phyloP scores from a whole-genome alignment of 2,797 vertebrate genomes.

The Sebastes steindachneri region DNA sequence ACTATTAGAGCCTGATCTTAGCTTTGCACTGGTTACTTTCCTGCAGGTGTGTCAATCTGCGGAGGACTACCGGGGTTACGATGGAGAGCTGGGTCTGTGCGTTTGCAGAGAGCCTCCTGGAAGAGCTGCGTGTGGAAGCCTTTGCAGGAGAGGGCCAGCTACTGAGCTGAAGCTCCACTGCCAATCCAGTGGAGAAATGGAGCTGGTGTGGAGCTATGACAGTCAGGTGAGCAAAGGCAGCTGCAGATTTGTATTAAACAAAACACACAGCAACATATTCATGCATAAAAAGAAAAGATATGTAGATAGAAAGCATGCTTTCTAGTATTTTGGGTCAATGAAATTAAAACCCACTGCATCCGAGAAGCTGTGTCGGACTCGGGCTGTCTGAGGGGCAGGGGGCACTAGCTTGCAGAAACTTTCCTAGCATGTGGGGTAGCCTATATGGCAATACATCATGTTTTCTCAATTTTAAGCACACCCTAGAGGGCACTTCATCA shows the following conservation, averaged over 20 bases:
- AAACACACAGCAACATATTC: background rate
- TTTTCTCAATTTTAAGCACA: no score
- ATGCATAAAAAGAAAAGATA: background rate
- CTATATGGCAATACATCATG: no score
- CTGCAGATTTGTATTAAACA: background rate
- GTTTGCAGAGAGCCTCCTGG: constrained; percentile 79
- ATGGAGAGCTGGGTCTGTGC: constrained; percentile 88
- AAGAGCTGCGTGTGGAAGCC: constrained; percentile 74
- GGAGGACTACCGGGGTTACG: constrained; percentile 83
- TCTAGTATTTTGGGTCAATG: background rate
- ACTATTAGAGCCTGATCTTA: background rate
- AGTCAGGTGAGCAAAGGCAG: constrained; percentile 61
- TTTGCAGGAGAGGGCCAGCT: constrained; percentile 70
- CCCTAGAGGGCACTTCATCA: no score
- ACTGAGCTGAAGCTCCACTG: constrained; percentile 74
- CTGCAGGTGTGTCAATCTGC: constrained; percentile 86
- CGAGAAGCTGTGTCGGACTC: background rate
- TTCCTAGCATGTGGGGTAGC: no score
- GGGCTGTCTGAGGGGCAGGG: no score
- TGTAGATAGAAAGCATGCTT: background rate
- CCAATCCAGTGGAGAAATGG: constrained; percentile 69
- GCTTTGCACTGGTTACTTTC: background rate
- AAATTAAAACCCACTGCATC: background rate
- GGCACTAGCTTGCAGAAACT: no score
- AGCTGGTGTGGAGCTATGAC: constrained; percentile 74